Conservation (phyloP, 35 echinoderm and acorn worm species). For the Apostichopus japonicus region DNA sequence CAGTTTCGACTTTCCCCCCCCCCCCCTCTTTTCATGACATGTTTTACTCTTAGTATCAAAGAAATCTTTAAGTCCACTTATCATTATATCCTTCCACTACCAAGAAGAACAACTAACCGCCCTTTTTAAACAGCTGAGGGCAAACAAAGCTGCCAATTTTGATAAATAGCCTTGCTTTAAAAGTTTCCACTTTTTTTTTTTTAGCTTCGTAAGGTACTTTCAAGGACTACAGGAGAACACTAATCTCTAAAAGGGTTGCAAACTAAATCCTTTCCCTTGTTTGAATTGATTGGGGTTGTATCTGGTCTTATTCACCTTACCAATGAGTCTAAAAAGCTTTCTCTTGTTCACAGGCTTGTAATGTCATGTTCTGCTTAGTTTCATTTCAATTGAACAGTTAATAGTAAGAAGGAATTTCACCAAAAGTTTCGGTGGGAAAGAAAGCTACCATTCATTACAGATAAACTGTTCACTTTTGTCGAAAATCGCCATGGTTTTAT, state of each 20-base stretch:
- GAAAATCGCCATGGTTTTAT: too few species aligned
- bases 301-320: constrained; percentile 24
- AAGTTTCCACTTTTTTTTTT: not conserved
- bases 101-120: not conserved
- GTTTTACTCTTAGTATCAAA: too few species aligned
- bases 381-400: constrained; percentile 14
- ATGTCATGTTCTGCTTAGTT: constrained; percentile 8
- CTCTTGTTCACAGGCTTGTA: constrained; percentile 22
- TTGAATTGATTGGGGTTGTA: constrained; percentile 10
- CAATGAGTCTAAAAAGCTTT: constrained; percentile 3
- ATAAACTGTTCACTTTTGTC: not conserved
- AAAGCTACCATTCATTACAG: not conserved
- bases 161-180: not conserved
- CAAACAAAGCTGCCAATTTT: not conserved
- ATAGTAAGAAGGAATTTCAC: not conserved
- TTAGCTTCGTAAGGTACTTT: not conserved
- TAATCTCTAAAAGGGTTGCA: not conserved
- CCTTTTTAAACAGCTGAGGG: not conserved
- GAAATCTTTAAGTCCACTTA: too few species aligned
- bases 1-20: too few species aligned
- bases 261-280: not conserved
- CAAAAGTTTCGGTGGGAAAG: not conserved
- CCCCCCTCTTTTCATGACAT: too few species aligned
- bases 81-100: too few species aligned
- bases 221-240: not conserved